Percentiles rank a stretch among this genome's conserved stretches.
Conservation (phyloP, 2,888 invertebrate species). For the Oligia strigilis region DNA sequence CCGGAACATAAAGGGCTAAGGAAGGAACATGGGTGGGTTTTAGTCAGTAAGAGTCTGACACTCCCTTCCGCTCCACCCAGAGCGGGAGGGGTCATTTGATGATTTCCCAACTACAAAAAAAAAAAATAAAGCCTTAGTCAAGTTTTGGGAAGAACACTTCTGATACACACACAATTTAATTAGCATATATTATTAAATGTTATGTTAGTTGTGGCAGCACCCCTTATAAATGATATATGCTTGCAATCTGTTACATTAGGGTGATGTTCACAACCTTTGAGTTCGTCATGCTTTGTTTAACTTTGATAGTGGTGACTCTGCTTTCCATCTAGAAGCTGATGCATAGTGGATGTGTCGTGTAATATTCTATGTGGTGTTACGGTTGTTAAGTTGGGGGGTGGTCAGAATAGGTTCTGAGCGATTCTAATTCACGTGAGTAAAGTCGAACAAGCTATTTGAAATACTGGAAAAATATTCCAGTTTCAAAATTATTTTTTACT, state of each 20-base stretch:
- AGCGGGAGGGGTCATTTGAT: too few relatives aligned
- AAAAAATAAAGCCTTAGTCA: background rate
- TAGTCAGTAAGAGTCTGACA: too few relatives aligned
- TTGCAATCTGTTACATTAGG: conserved; percentile 57
- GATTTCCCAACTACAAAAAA: too few relatives aligned
- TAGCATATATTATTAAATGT: conserved; percentile 54
- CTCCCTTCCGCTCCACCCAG: too few relatives aligned
- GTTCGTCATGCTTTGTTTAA: conserved; percentile 53
- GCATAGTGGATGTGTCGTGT: conserved; percentile 26
- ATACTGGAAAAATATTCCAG: too few relatives aligned
- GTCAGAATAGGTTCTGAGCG: background rate
- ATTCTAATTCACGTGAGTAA: background rate
- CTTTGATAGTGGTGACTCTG: conserved; percentile 37
- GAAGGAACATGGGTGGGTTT: too few relatives aligned
- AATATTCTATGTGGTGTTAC: conserved; percentile 37
- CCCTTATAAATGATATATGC: conserved; percentile 56
- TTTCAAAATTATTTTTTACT: too few relatives aligned
- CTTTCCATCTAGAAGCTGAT: conserved; percentile 3
- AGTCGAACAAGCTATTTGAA: background rate
- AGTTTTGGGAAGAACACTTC: conserved; percentile 22
- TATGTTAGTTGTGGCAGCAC: conserved; percentile 33
- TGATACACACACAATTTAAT: conserved; percentile 47
- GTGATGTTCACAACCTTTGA: conserved; percentile 47
- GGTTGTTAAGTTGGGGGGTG: conserved; percentile 2
- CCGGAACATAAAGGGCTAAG: too few relatives aligned